Base-by-base conservation (phyloP, 2,797 vertebrate genomes). In the Chromobotia macracanthus region DNA sequence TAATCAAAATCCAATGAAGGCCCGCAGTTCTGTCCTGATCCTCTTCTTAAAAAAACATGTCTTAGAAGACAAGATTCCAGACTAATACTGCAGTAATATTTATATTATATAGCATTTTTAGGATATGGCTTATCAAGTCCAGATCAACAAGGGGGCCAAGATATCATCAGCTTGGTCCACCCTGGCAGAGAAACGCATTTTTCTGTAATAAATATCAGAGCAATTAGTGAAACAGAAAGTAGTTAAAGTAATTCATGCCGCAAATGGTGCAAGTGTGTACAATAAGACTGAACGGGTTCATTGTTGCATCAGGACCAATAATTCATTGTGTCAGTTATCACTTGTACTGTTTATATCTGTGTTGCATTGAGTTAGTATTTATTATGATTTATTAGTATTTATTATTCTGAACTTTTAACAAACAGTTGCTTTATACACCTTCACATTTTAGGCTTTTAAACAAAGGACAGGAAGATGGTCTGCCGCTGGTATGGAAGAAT, bases 381-480 rank as follows among this genome's bases (percentile, higher is more conserved):
- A 55, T 55, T 75, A 55, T n/a, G n/a, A n/a, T n/a, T n/a, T n/a
- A n/a, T 25, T 38, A 13, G 0, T 21, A n/a, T 50, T 75, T 55
- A 55, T 55, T 75, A 55, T n/a, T 38, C 31, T 1, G 38, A 55
- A 53, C 2, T 2, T 13, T 53, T 16, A 23, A 18, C 8, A 53
- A 35, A 31, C 50, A 2, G 53, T 53, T 51, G 5, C 11, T 5
- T 16, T 38, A 15, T 18, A 64, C 28, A 48, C 77, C 11, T 71
- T 65, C 2, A 46, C 5, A 65, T 76, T 84, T 50, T 19, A 80
- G 10, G n/a, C 25, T 58, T 75, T 78, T 78, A 79, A 81, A 88
- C 87, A 90, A 86, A 90, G 86, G 80, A 61, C 61, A 56, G 80
- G 84, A 88, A 89, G 89, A 89, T 84, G 87, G 89, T 82, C 86